phyloP scores from a whole-genome alignment of 2,797 vertebrate species.

The Florisuga fusca region DNA sequence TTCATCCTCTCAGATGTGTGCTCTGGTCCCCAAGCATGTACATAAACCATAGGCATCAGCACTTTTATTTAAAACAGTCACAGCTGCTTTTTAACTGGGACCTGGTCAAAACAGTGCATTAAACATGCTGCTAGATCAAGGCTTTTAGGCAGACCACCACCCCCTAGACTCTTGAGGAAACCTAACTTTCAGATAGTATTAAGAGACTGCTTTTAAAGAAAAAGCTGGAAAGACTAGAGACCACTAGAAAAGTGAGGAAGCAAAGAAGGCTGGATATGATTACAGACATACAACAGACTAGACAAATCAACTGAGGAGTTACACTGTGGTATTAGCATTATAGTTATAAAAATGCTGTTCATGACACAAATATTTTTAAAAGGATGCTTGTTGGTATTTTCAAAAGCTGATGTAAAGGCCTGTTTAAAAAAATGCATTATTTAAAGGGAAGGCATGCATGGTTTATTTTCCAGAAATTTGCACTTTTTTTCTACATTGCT shows the following conservation, averaged over 20 bases:
- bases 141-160: background rate
- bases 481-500: background rate
- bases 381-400: background rate
- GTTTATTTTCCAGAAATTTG: background rate
- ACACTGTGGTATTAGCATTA: background rate
- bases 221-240: background rate
- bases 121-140: background rate
- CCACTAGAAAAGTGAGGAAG: background rate
- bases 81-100: background rate
- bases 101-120: background rate
- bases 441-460: background rate
- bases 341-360: background rate
- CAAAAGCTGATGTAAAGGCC: background rate
- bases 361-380: background rate
- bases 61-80: background rate
- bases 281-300: background rate
- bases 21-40: background rate
- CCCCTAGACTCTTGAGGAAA: background rate
- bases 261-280: background rate
- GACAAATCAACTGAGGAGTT: background rate
- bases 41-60: background rate
- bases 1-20: background rate
- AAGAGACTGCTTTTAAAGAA: background rate
- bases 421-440: background rate
- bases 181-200: background rate